Evolutionary conservation across 2,113 vertebrate genomes (phyloP).

Genomic region (Athene cunicularia): DNA sequence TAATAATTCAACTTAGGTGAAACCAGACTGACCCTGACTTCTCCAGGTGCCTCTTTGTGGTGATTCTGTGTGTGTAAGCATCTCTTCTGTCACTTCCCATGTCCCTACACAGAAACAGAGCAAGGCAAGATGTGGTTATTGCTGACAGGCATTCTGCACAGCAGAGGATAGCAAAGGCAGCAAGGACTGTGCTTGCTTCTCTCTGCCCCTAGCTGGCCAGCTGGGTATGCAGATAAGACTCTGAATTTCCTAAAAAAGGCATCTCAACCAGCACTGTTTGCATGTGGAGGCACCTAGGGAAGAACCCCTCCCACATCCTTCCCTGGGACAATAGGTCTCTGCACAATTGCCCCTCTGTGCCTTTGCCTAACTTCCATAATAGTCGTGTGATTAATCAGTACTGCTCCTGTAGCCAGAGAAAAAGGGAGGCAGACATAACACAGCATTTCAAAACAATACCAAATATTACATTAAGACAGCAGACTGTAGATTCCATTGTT

Average conservation of each 20-base stretch:
- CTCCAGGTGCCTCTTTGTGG: not conserved
- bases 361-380: not conserved
- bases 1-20: not conserved
- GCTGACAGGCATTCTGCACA: not conserved
- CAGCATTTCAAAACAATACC: not conserved
- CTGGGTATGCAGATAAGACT: not conserved
- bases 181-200: not conserved
- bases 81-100: not conserved
- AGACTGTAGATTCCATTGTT: not conserved
- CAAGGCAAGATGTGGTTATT: not conserved
- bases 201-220: not conserved
- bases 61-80: not conserved
- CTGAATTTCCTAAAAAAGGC: slow-evolving; percentile 8
- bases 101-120: not conserved
- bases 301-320: not conserved
- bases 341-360: not conserved
- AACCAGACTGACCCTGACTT: not conserved
- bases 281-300: not conserved
- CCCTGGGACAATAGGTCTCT: not conserved
- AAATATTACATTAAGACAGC: not conserved
- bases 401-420: not conserved
- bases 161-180: not conserved
- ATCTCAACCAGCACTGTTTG: not conserved
- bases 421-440: not conserved
- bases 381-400: not conserved